phyloP scores from a whole-genome alignment of 2,888 invertebrate genomes.

The Salpingus planirostris region DNA sequence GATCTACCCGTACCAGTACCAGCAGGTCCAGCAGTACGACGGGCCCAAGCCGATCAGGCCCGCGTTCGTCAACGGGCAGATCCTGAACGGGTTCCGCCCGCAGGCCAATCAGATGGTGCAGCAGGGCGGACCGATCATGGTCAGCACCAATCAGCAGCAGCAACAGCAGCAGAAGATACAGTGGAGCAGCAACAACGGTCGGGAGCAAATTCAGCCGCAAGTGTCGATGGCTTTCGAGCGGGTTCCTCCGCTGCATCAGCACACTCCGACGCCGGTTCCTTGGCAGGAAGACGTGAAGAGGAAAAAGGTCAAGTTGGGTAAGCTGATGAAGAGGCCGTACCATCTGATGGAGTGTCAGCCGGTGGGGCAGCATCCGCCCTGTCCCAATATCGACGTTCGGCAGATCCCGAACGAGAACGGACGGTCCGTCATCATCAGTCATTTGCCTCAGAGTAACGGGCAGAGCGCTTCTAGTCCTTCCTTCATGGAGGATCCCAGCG shows the following conservation, averaged over 20 bases:
- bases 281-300: slow-evolving; percentile 52
- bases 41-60: slow-evolving; percentile 31
- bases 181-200: slow-evolving; percentile 40
- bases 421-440: slow-evolving; percentile 34
- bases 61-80: slow-evolving; percentile 16
- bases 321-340: slow-evolving; percentile 48
- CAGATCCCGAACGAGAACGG: slow-evolving; percentile 44
- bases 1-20: slow-evolving; percentile 23
- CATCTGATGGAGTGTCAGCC: slow-evolving; percentile 41
- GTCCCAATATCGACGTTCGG: slow-evolving; percentile 53
- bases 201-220: slow-evolving; percentile 22
- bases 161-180: slow-evolving; percentile 48
- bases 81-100: slow-evolving; percentile 27
- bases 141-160: slow-evolving; percentile 34
- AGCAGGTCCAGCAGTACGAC: slow-evolving; percentile 33
- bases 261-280: slow-evolving; percentile 47
- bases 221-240: slow-evolving; percentile 52
- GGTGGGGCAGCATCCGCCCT: slow-evolving; percentile 35
- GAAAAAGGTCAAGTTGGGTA: slow-evolving; percentile 47
- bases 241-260: slow-evolving; percentile 65
- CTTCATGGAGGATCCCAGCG: slow-evolving; percentile 86
- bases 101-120: slow-evolving; percentile 43
- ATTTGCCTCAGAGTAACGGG: slow-evolving; percentile 24
- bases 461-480: slow-evolving; percentile 51
- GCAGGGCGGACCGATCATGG: slow-evolving; percentile 14